phyloP scores from a whole-genome alignment of 2,113 vertebrate genomes.

The Etheostoma cragini region DNA sequence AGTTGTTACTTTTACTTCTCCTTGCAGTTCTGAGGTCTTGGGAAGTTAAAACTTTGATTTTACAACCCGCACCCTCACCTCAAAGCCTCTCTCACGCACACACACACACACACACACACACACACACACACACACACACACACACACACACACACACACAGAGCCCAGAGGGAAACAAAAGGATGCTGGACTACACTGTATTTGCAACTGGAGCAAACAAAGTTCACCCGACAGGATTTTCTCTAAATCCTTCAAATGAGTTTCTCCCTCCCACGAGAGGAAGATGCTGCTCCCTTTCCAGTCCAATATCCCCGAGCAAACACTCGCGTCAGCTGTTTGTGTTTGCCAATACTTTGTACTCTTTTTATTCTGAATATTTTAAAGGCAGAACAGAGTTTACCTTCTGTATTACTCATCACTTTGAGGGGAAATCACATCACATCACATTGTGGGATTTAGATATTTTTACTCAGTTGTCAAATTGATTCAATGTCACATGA shows the following conservation, averaged over 20 bases:
- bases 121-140: background rate
- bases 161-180: constrained; percentile 47
- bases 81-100: constrained; percentile 4
- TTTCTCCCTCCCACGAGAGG: constrained; percentile 55
- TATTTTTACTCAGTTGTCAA: background rate
- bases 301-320: constrained; percentile 69
- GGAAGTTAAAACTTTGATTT: constrained; percentile 57
- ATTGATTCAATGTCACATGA: constrained; percentile 12
- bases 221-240: constrained; percentile 67
- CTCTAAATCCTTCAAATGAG: constrained; percentile 75
- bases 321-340: constrained; percentile 73
- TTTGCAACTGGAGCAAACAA: constrained; percentile 68
- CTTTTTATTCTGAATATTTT: constrained; percentile 67
- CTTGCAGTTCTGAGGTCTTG: constrained; percentile 24
- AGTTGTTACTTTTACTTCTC: background rate
- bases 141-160: background rate
- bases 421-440: constrained; percentile 5
- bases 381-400: constrained; percentile 42
- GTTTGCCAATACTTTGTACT: constrained; percentile 63
- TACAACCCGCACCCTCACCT: constrained; percentile 43
- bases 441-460: background rate
- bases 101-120: background rate
- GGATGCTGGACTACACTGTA: constrained; percentile 56
- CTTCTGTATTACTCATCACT: constrained; percentile 29
- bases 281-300: constrained; percentile 57